Evolutionary conservation across 1,140 invertebrate species (phyloP).

Genomic region (Camponotus pennsylvanicus): DNA sequence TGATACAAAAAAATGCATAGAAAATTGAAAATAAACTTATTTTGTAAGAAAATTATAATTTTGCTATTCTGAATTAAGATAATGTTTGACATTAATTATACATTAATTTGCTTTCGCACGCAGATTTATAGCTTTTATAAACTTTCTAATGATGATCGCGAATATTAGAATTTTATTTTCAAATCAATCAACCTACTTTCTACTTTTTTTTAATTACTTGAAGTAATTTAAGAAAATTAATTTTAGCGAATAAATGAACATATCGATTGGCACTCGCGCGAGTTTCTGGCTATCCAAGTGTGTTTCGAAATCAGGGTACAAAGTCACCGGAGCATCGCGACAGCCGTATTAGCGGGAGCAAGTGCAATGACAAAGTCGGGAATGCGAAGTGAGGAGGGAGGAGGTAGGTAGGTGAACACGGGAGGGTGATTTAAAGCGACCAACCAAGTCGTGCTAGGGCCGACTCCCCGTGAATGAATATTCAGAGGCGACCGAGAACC

Average conservation of each 20-base stretch:
- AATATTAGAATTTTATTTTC: no score
- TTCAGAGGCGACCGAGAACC: slow-evolving; percentile 69
- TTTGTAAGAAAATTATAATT: no score
- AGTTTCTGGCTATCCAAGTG: background rate
- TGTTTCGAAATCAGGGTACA: slow-evolving; percentile 46
- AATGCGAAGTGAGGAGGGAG: slow-evolving; percentile 16
- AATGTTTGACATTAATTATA: no score
- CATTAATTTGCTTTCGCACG: no score
- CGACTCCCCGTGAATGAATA: slow-evolving; percentile 72
- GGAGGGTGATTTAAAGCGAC: slow-evolving; percentile 71
- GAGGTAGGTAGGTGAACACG: slow-evolving; percentile 30
- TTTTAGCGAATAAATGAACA: background rate
- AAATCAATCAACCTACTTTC: background rate
- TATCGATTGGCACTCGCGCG: background rate
- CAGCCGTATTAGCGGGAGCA: slow-evolving; percentile 30
- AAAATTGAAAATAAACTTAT: no score
- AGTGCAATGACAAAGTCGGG: slow-evolving; percentile 57
- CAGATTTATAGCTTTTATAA: no score
- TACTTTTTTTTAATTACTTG: no score
- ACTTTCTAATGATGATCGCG: no score
- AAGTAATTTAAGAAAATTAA: background rate
- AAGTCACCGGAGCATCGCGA: slow-evolving; percentile 46
- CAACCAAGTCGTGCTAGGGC: slow-evolving; percentile 38
- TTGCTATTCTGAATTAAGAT: no score
- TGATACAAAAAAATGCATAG: no score